Evolutionary conservation across 2,888 invertebrate species (phyloP).

Genomic region (Congeria kusceri): DNA sequence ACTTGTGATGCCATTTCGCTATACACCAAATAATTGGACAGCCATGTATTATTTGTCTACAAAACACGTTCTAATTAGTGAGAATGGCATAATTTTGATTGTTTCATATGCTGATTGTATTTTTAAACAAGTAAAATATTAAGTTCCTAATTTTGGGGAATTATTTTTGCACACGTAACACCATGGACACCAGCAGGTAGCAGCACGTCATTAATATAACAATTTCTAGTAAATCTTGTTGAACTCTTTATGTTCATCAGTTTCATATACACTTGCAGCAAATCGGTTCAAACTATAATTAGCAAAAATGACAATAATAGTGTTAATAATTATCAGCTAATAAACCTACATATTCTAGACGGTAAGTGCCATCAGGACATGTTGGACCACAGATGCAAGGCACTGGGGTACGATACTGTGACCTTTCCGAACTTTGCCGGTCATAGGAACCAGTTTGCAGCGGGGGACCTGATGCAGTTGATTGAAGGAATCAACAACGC

Average conservation of each 20-base stretch:
- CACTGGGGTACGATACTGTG: slow-evolving; percentile 67
- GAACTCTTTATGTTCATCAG: not conserved
- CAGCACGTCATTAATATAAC: no score
- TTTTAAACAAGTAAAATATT: no score
- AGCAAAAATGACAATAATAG: not conserved
- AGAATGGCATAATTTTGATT: no score
- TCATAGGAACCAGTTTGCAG: slow-evolving; percentile 59
- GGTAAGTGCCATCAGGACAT: slow-evolving; percentile 62
- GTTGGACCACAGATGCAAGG: slow-evolving; percentile 51
- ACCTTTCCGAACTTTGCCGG: slow-evolving; percentile 74
- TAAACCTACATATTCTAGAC: slow-evolving; percentile 46
- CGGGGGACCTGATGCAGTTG: slow-evolving; percentile 52
- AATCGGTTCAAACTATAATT: not conserved
- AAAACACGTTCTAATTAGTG: no score
- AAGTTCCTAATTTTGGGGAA: no score
- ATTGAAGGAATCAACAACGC: slow-evolving; percentile 65
- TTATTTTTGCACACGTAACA: no score
- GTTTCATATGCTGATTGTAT: no score
- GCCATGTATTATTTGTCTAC: no score
- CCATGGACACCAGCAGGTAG: no score
- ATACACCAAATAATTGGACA: no score
- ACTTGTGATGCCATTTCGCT: no score
- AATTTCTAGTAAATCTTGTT: no score
- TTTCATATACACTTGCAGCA: not conserved
- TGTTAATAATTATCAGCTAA: not conserved